A percentile compares a stretch with the other conserved stretches of the same genome.
Evolutionary conservation across 2,888 invertebrate species (phyloP).

Genomic region (Habroteleia sp.): DNA sequence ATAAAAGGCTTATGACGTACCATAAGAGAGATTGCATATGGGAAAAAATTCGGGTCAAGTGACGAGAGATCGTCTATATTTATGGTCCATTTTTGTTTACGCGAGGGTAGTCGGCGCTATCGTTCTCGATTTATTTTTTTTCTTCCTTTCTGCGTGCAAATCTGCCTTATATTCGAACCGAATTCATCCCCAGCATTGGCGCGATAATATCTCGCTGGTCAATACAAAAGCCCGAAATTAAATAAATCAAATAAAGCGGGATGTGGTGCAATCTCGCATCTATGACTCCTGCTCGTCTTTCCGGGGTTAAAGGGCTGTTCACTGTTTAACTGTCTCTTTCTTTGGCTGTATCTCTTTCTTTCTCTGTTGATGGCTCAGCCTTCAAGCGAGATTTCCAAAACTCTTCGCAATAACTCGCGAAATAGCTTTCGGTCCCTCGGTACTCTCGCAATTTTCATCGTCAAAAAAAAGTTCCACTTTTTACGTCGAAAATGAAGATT

Average conservation of each 20-base stretch:
- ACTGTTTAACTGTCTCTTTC: neutral
- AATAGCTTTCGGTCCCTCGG: constrained; percentile 65
- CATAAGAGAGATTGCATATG: neutral
- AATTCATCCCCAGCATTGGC: constrained; percentile 22
- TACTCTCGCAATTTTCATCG: constrained; percentile 50
- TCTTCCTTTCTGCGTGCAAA: constrained; percentile 20
- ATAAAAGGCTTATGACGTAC: neutral
- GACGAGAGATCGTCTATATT: constrained; percentile 29
- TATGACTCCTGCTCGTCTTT: constrained; percentile 71
- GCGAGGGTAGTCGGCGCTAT: constrained; percentile 21
- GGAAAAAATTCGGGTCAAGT: constrained; percentile 49
- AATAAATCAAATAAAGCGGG: constrained; percentile 73
- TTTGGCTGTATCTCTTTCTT: neutral
- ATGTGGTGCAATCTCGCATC: constrained; percentile 69
- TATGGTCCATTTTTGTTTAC: constrained; percentile 48
- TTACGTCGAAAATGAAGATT: constrained; percentile 38
- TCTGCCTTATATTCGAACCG: constrained; percentile 12
- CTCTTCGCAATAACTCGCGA: constrained; percentile 69
- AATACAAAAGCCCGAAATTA: constrained; percentile 73
- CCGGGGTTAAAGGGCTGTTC: constrained; percentile 61
- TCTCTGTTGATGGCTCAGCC: constrained; percentile 52
- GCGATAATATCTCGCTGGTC: constrained; percentile 58
- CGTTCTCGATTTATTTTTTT: constrained; percentile 3
- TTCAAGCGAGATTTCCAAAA: constrained; percentile 72
- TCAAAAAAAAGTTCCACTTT: constrained; percentile 46